Conservation (phyloP, 2,113 vertebrate species). For the Tetrao urogallus region DNA sequence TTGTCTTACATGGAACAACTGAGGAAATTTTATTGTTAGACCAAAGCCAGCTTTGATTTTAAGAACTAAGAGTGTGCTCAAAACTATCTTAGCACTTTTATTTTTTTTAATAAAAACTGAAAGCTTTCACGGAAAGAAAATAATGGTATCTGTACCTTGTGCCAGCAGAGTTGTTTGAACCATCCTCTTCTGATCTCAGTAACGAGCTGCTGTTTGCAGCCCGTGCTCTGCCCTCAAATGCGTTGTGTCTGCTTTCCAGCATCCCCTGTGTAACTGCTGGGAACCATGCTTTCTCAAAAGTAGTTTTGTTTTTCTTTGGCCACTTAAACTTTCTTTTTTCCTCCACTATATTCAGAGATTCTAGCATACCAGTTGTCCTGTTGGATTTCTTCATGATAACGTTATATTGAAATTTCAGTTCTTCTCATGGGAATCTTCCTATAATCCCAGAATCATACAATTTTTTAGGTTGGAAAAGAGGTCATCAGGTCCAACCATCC, state of each 20-base stretch:
- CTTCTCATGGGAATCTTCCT: neutral
- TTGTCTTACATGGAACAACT: neutral
- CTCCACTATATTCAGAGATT: neutral
- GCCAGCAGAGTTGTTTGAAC: neutral
- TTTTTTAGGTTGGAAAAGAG: neutral
- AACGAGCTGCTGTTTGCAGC: neutral
- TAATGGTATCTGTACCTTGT: rapidly evolving
- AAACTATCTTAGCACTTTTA: neutral
- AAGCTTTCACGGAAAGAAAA: neutral
- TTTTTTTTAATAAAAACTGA: neutral
- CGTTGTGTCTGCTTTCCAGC: neutral
- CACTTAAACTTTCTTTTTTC: neutral
- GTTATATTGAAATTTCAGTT: neutral
- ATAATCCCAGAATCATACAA: neutral
- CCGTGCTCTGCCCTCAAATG: neutral
- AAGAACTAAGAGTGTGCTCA: neutral
- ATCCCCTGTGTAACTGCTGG: neutral
- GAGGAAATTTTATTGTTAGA: neutral
- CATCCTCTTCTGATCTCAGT: neutral
- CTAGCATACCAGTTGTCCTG: neutral
- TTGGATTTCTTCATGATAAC: neutral
- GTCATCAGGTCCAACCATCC: neutral
- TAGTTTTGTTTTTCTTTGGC: neutral
- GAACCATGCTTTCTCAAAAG: neutral
- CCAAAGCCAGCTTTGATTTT: neutral